Base-by-base conservation (phyloP, 2,797 vertebrate species). In the Gambusia yucatana region DNA sequence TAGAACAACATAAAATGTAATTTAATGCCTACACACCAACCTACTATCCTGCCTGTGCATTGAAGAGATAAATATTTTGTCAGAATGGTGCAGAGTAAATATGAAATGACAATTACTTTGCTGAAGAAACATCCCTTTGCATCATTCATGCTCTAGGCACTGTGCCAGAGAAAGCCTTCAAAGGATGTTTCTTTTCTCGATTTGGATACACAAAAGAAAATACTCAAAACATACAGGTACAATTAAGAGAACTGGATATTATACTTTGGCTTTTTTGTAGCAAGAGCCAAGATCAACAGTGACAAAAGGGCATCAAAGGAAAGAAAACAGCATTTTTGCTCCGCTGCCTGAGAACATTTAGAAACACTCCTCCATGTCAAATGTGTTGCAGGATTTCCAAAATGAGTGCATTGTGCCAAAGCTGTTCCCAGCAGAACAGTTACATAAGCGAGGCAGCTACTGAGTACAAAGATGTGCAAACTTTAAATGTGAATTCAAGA, bases 1-100 rank as follows among this genome's bases (percentile, higher is more conserved):
- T 93, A 89, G 91, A 94, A 94, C 82, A 82, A 94, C 93, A 94
- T 90, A 93, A 91, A 95, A 94, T 91, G 86, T 89, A 92, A 93
- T 95, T 93, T 94, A 93, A 74, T 91, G 90, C 91, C 85, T 81
- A 76, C 75, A 87, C 84, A 87, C 73, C 78, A 82, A 81, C 83
- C 85, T 76, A 82, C 81, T 89, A 86, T 78, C 76, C 77, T 76
- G 86, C 82, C 65, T 85, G 86, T 87, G 87, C 76, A 75, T 81
- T 47, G 52, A 79, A 78, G 82, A 91, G 90, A 94, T 93, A 93
- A 91, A 94, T 93, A 90, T 95, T 94, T 91, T 57, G 91, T 93
- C 86, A 90, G 85, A 82, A 90, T 86, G 87, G 85, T 50, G 76
- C 89, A 76, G 86, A 86, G 84, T 87, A 90, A 89, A 92, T 87